Base-by-base conservation (phyloP, 2,888 invertebrate species). In the Hemistola chrysoprasaria region DNA sequence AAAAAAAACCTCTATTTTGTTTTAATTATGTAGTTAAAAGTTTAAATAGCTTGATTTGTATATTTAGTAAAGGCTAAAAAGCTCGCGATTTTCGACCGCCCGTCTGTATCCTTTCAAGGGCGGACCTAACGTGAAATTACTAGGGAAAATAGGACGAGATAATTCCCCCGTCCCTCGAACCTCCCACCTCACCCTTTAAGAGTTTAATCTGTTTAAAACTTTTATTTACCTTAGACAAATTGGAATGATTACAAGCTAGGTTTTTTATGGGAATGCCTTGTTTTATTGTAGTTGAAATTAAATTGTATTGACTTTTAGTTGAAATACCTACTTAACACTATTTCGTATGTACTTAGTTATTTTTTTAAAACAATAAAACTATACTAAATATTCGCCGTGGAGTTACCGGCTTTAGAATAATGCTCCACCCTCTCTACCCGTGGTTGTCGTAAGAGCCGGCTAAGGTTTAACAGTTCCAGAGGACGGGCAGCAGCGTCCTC, bases 161-260 rank as follows among this genome's bases (percentile, higher is more conserved):
- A 85, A 86, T 86, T 84, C 51, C 67, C 63, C 56, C 65, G 61
- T 59, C 64, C 61, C 61, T 53, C 47, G 58, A 56, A 60, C 52
- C 56, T 33, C 47, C 53, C 51, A 53, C 50, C 48, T 40, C 52
- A 53, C 61, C 33, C 32, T 51, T 72, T 85, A 82, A 78, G 77
- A 75, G 77, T 81, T 85, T 84, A 84, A 85, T 86, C 84, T 80
- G 77, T 82, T 79, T 82, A 80, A 82, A 82, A 86, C 80, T 87
- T 86, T 86, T 86, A 84, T 85, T 85, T 83, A 83, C 71, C 76
- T 73, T 66, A 71, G 71, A 69, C 57, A 74, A 83, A 83, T 82
- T 81, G 75, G 64, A 65, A 65, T 69, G 78, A 84, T 85, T 84
- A 83, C 71, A 70, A 63, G 68, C 62, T 63, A 55, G 59, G 66